Conservation (phyloP, 2,888 invertebrate genomes). For the Abrostola triplasia region DNA sequence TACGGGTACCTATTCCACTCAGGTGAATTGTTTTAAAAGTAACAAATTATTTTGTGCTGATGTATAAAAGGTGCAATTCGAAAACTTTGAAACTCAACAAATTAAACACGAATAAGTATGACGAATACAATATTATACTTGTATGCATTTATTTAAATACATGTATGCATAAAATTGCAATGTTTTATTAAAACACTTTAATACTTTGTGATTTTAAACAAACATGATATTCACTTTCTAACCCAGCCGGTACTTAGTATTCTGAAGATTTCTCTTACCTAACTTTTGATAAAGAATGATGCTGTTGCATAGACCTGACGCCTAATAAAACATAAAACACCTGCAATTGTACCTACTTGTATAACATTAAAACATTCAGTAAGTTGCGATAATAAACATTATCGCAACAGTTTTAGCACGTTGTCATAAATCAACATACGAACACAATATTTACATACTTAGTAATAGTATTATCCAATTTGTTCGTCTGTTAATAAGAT, state of each 20-base stretch:
- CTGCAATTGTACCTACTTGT: constrained; percentile 26
- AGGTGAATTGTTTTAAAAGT: constrained; percentile 4
- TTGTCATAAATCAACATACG: constrained; percentile 41
- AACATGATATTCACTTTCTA: neutral
- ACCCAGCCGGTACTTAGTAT: neutral
- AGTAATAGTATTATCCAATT: constrained; percentile 46
- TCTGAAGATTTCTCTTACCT: constrained; percentile 2
- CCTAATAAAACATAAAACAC: constrained; percentile 5
- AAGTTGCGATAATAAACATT: constrained; percentile 35
- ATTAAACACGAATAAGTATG: constrained; percentile 9
- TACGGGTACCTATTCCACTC: constrained; percentile 19
- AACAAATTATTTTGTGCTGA: constrained; percentile 1
- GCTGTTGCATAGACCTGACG: neutral
- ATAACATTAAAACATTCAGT: constrained; percentile 36
- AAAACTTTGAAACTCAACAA: constrained; percentile 6
- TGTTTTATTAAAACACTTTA: neutral
- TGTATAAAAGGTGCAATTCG: neutral
- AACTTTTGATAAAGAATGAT: neutral
- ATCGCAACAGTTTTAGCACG: constrained; percentile 48
- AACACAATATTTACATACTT: constrained; percentile 27
- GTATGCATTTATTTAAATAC: constrained; percentile 4
- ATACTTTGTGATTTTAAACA: constrained; percentile 2
- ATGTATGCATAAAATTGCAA: constrained; percentile 2
- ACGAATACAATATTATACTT: constrained; percentile 14
- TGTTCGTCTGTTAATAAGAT: constrained; percentile 42